phyloP scores from a whole-genome alignment of 2,797 vertebrate species.

The Smutsia temminckii region DNA sequence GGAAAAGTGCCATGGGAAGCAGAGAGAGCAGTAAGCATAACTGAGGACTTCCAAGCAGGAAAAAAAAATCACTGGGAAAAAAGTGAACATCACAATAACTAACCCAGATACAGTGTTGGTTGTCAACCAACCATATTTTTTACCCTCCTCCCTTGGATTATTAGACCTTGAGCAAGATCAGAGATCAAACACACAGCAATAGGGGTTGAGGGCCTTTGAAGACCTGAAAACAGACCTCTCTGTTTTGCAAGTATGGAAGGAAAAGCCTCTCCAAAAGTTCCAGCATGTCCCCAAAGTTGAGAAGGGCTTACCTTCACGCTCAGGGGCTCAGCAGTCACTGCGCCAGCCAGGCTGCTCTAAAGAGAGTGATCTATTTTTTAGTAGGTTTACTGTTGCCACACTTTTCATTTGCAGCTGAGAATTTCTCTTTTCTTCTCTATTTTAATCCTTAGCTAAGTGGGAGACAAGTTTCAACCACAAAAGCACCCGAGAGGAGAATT shows the following conservation, averaged over 20 bases:
- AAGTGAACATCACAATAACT: not conserved
- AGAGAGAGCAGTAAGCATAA: not conserved
- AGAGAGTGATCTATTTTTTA: too few species aligned
- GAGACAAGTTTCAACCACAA: slow-evolving; percentile 31
- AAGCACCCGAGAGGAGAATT: not conserved
- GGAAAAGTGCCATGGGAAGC: not conserved
- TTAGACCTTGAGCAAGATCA: not conserved
- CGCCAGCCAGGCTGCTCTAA: rapidly evolving
- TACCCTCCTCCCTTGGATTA: too few species aligned
- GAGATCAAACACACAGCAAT: not conserved
- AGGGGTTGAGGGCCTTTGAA: not conserved
- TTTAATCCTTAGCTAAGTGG: slow-evolving; percentile 65
- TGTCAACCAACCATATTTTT: rapidly evolving
- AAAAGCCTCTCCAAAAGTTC: not conserved
- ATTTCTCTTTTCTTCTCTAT: not conserved
- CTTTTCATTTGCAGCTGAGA: not conserved
- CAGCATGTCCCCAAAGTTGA: too few species aligned
- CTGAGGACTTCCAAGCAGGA: not conserved
- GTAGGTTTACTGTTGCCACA: not conserved
- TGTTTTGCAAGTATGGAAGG: not conserved
- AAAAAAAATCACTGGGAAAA: not conserved
- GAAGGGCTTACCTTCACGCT: not conserved
- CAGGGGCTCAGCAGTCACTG: rapidly evolving
- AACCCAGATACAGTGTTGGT: rapidly evolving
- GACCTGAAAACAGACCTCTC: not conserved